These are phyloP conservation scores for Drosophila pallidifrons DNA, from an alignment of 1,140 invertebrate species.

Conservation along the genomic window DNA sequence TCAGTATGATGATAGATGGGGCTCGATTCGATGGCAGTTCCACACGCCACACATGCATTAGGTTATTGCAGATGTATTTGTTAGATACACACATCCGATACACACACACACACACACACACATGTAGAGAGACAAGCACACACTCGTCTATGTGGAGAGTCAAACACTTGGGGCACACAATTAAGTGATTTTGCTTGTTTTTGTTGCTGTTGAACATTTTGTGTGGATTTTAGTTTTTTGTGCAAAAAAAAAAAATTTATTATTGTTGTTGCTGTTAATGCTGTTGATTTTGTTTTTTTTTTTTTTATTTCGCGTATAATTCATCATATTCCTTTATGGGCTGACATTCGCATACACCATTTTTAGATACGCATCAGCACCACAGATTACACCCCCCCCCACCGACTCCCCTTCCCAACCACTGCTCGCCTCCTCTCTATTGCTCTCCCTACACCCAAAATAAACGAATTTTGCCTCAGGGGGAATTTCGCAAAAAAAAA, in stretches of 20 bases:
- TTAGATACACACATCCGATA: slow-evolving; percentile 52
- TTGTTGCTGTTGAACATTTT: slow-evolving; percentile 63
- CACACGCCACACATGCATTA: slow-evolving; percentile 69
- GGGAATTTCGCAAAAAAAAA: slow-evolving; percentile 75
- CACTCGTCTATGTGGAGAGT: slow-evolving; percentile 13
- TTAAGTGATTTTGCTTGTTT: slow-evolving; percentile 75
- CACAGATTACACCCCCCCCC: slow-evolving; percentile 26
- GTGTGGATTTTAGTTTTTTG: slow-evolving; percentile 46
- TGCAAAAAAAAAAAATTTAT: slow-evolving; percentile 26
- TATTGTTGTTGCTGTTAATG: slow-evolving; percentile 32
- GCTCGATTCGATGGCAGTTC: slow-evolving; percentile 37
- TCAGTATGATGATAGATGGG: slow-evolving; percentile 42
- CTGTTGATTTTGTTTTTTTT: slow-evolving; percentile 43
- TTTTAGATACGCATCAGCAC: slow-evolving; percentile 60
- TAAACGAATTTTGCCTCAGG: slow-evolving; percentile 77
- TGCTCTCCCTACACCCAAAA: slow-evolving; percentile 38
- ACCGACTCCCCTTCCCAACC: not conserved
- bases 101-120: slow-evolving; percentile 34
- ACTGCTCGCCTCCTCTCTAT: not conserved
- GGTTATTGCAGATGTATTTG: slow-evolving; percentile 67
- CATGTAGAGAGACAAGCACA: slow-evolving; percentile 28
- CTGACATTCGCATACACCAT: slow-evolving; percentile 75
- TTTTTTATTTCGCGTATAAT: slow-evolving; percentile 63
- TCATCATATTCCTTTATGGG: slow-evolving; percentile 75
- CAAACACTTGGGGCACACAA: slow-evolving; percentile 54